Evolutionary conservation across 2,888 invertebrate species (phyloP).

Genomic region (Sialis lutaria): DNA sequence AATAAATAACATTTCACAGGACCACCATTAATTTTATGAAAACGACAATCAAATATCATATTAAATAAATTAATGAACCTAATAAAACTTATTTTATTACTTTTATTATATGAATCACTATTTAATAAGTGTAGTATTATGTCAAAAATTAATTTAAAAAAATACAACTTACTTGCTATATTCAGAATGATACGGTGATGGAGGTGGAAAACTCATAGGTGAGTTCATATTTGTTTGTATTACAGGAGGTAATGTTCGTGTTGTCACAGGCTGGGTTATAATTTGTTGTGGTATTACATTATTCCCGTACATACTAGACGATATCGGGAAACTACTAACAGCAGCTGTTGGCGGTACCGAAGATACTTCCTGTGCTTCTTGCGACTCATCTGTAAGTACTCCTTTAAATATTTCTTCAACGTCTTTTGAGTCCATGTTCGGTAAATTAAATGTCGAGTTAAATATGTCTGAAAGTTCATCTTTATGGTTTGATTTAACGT

Average conservation of each 20-base stretch:
- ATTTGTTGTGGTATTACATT: slow-evolving; percentile 8
- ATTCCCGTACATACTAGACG: background rate
- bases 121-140: background rate
- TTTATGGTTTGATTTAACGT: slow-evolving; percentile 39
- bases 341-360: slow-evolving; percentile 25
- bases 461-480: slow-evolving; percentile 52
- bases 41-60: too few relatives aligned
- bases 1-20: background rate
- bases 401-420: slow-evolving; percentile 87
- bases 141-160: background rate
- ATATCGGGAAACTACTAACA: slow-evolving; percentile 28
- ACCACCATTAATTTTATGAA: too few relatives aligned
- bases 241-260: slow-evolving; percentile 28
- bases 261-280: slow-evolving; percentile 13
- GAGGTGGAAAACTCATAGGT: slow-evolving; percentile 58
- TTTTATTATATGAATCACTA: too few relatives aligned
- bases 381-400: slow-evolving; percentile 67
- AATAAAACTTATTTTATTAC: too few relatives aligned
- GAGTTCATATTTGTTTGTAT: slow-evolving; percentile 36
- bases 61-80: too few relatives aligned
- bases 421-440: slow-evolving; percentile 79
- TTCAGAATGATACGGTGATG: slow-evolving; percentile 62
- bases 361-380: slow-evolving; percentile 59
- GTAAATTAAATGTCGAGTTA: slow-evolving; percentile 52
- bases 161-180: slow-evolving; percentile 53